Evolutionary conservation across 2,888 invertebrate species (phyloP), one percentile per base, ranked within the genome.

Genomic region (Osedax fenrisi): DNA sequence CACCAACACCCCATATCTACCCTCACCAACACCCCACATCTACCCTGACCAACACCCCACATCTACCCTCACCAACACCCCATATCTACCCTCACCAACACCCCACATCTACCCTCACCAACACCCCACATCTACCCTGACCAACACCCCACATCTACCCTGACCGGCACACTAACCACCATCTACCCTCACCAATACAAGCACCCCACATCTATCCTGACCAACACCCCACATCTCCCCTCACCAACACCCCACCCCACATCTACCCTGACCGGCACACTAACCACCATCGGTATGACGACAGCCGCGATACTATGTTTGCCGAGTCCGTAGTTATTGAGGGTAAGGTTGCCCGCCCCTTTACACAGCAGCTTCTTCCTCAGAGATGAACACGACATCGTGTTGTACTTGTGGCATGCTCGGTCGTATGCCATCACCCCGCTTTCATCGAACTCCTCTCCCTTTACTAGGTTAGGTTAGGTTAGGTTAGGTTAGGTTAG

Each of bases 401-500:
- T 80, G 10, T 79, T 79, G 27, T 79, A 77, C 74, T 80, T 81
- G 73, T 78, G 76, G 74, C 82, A 83, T 0, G 82, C 82, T 10
- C 78, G 76, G 27, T 80, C 78, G 75, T 83, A 83, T 21, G 82
- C 81, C 64, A 77, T 72, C 67, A 79, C 78, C 3, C 83, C 83
- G 2, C 81, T 82, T 56, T 80, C 80, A 73, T 83, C 83, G 76
- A 80, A 82, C 26, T n/a, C 64, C 21, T 27, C 72, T 22, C 26
- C 27, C 3, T 13, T 21, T 2, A 5, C 27, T 17, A 23, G 22
- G 27, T 90, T 89, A 13, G 81, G 79, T 80, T 94, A 88, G 80
- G 92, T 89, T 76, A 90, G 88, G 86, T 97, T 95, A 85, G 97
- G 87, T 85, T 93, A 95, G 81, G 89, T 89, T 81, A 91, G 86